Evolutionary conservation across 1,140 invertebrate species (phyloP).

Genomic region (Lanistes nyassanus): DNA sequence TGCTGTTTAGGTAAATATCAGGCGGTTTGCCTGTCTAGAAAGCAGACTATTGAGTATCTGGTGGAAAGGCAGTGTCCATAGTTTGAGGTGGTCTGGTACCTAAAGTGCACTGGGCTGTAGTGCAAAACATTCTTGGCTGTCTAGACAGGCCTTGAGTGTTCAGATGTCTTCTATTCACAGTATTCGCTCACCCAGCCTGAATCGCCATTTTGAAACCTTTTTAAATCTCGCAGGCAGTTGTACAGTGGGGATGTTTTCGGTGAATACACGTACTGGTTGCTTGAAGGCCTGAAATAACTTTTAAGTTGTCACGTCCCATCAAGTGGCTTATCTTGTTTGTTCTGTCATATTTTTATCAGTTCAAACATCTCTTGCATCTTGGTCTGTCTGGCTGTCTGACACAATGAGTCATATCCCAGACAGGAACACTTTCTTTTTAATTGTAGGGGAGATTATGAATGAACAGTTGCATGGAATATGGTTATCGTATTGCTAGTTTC

Average conservation of each 20-base stretch:
- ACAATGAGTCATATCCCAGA: background rate
- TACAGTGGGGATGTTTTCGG: background rate
- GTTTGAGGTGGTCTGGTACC: background rate
- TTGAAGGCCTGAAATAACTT: background rate
- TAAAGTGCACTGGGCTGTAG: background rate
- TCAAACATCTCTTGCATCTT: background rate
- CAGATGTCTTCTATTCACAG: background rate
- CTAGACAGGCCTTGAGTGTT: constrained; percentile 5
- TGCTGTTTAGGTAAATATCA: background rate
- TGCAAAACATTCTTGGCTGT: background rate
- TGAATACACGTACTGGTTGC: background rate
- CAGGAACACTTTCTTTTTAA: background rate
- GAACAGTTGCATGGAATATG: background rate
- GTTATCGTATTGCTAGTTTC: background rate
- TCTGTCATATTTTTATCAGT: background rate
- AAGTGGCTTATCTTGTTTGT: background rate
- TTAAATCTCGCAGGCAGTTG: background rate
- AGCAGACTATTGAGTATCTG: background rate
- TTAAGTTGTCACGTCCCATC: background rate
- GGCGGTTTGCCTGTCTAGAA: background rate
- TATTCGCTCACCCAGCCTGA: background rate
- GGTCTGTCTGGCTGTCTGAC: background rate
- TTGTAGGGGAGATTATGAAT: too few species aligned
- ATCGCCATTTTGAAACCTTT: constrained; percentile 9
- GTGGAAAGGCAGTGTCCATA: background rate